A percentile compares a stretch with the other conserved stretches of the same genome.
Evolutionary conservation across 1,140 invertebrate species (phyloP).

Genomic region (Trachymyrmex cornetzi): DNA sequence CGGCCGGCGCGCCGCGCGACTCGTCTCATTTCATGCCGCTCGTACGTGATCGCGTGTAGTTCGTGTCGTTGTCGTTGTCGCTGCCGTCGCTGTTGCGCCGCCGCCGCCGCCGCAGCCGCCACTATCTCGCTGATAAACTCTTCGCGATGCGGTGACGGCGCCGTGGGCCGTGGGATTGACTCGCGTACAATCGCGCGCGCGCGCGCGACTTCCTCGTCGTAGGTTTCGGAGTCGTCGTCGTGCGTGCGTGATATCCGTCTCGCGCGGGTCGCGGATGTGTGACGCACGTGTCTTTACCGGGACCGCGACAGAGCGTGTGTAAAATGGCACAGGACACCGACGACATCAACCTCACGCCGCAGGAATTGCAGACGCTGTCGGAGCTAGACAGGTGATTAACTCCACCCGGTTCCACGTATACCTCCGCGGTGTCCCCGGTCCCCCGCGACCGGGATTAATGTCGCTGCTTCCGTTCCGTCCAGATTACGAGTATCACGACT

Average conservation of each 20-base stretch:
- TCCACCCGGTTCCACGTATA: not conserved
- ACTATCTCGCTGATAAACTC: conserved; percentile 52
- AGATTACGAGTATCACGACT: not conserved
- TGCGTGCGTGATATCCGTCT: not conserved
- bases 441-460: not conserved
- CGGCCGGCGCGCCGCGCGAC: too few relatives aligned
- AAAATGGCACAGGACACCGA: conserved; percentile 87
- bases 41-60: not conserved
- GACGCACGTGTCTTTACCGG: not conserved
- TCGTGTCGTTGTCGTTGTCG: not conserved
- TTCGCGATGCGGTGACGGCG: conserved; percentile 74
- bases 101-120: not conserved
- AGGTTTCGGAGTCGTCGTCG: conserved; percentile 36
- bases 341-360: conserved; percentile 89
- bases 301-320: not conserved
- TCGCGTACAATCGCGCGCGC: conserved; percentile 36
- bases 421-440: too few relatives aligned
- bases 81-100: not conserved
- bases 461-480: not conserved
- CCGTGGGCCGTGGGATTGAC: conserved; percentile 63
- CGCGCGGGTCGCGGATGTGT: conserved; percentile 29
- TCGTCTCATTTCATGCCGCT: not conserved
- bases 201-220: conserved; percentile 40
- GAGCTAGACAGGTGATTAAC: conserved; percentile 92
- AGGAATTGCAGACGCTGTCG: conserved; percentile 93